Conservation (phyloP, 2,888 invertebrate species). For the Trichacis sp. region DNA sequence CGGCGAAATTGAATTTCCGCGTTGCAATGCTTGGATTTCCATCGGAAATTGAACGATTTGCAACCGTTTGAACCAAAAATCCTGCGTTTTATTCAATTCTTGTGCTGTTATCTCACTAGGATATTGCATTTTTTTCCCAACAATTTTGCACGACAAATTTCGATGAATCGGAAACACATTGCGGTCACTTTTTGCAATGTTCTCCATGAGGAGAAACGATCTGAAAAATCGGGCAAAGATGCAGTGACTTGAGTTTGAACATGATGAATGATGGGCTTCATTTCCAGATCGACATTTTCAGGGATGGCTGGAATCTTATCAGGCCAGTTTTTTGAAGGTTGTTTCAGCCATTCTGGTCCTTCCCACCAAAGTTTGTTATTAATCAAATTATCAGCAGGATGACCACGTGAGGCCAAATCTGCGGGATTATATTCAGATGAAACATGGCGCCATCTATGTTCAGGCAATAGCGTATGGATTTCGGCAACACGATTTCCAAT, state of each 20-base stretch:
- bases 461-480: constrained; percentile 4
- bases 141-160: too few species aligned
- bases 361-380: neutral
- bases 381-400: too few species aligned
- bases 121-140: neutral
- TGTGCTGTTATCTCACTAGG: neutral
- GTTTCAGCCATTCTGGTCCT: neutral
- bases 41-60: neutral
- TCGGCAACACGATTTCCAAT: constrained; percentile 16
- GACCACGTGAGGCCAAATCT: constrained; percentile 15
- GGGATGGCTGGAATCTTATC: neutral
- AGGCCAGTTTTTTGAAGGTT: neutral
- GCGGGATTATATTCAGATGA: constrained; percentile 8
- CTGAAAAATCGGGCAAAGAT: too few species aligned
- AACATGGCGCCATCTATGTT: constrained; percentile 10
- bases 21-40: neutral
- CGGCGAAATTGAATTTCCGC: neutral
- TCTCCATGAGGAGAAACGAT: too few species aligned
- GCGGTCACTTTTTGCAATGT: too few species aligned
- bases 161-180: too few species aligned
- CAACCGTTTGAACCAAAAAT: neutral
- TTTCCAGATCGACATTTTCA: neutral
- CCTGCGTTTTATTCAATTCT: neutral
- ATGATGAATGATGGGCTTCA: too few species aligned
- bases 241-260: too few species aligned